A percentile compares a stretch with the other conserved stretches of the same genome.
phyloP scores from a whole-genome alignment of 2,113 vertebrate species.

The Brachyhypopomus occidentalis region DNA sequence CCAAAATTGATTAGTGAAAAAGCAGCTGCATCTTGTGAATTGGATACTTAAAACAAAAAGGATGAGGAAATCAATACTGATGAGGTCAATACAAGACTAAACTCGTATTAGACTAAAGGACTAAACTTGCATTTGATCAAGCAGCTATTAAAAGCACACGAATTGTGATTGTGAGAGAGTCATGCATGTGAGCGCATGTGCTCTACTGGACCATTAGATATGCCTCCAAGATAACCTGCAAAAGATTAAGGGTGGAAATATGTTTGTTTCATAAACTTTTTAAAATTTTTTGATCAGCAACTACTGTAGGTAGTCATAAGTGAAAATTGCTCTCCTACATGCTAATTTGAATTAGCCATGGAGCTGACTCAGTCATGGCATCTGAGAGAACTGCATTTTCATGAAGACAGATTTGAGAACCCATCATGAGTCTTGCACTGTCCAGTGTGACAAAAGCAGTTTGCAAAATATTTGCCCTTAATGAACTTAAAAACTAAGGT shows the following conservation, averaged over 20 bases:
- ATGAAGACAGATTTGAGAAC: background rate
- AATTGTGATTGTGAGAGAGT: background rate
- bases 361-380: background rate
- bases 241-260: background rate
- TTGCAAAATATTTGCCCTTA: background rate
- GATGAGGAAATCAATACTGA: background rate
- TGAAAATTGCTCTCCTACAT: background rate
- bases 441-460: background rate
- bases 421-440: background rate
- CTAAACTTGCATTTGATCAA: slow-evolving; percentile 17
- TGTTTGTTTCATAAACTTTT: too few relatives aligned
- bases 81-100: slow-evolving; percentile 17
- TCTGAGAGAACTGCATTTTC: background rate
- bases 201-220: background rate
- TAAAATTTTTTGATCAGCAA: too few relatives aligned
- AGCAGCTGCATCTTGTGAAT: slow-evolving; percentile 26
- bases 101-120: slow-evolving; percentile 14
- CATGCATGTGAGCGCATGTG: background rate
- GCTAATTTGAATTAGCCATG: background rate
- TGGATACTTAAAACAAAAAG: background rate
- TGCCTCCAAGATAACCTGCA: background rate
- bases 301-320: too few relatives aligned
- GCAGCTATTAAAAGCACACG: slow-evolving; percentile 12
- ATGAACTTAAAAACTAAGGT: background rate
- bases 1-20: slow-evolving; percentile 33